Evolutionary conservation across 2,797 vertebrate species (phyloP), one percentile per base, ranked within the genome.

Genomic region (Tiaroga cobitis): DNA sequence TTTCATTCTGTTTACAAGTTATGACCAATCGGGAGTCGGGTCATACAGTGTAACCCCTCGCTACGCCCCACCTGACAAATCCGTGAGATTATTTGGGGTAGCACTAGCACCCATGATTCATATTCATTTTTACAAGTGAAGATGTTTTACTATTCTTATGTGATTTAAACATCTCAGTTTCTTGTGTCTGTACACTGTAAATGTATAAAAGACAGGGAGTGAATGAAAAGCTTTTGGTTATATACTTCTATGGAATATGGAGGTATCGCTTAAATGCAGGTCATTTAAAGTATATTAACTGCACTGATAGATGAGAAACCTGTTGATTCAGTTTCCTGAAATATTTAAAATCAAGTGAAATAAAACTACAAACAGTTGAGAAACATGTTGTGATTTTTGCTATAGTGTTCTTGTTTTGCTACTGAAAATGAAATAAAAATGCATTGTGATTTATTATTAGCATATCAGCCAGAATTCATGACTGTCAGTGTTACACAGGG

Each of bases 1-100:
- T 90, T 94, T 92, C 88, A 90, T 93, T 93, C 91, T 89, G 91
- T 94, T 93, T 91, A 92, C 92, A 92, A 88, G 91, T 90, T 91
- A 89, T 93, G 88, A 89, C 87, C 89, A 89, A 88, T 5, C 86
- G 87, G 91, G 88, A 90, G 89, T 4, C 90, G 89, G 88, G 89
- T 83, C 70, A 65, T 89, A 88, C 86, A 89, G 69, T 63, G 69
- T 87, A 90, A 91, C 83, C 81, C 90, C 89, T 88, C 21, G 43
- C 43, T 41, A 85, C 29, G 79, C 29, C 74, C 79, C 83, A 87
- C 79, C 18, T 74, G 63, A 76, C 78, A 67, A 63, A 74, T 37
- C 32, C 5, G 75, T 74, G 75, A 85, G 56, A 76, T 74, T 46
- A 79, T 49, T 49, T 59, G 41, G 80, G 69, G 16, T 75, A 37